Evolutionary conservation across 2,113 vertebrate species (phyloP), one percentile per base, ranked within the genome.

Genomic region (Lepisosteus oculatus): DNA sequence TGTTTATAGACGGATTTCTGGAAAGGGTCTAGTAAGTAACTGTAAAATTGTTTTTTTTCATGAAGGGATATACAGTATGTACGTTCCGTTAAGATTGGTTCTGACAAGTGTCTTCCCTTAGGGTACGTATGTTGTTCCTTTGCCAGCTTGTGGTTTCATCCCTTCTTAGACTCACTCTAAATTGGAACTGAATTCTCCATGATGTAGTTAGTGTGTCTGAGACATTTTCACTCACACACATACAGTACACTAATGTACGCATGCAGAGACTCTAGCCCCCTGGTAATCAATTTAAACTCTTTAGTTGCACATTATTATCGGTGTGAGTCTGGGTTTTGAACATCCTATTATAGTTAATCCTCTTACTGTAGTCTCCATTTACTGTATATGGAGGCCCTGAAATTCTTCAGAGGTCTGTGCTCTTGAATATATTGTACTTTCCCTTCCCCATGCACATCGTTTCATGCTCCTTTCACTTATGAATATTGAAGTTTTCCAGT

Each of bases 281-380:
- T 54, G 45, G 45, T 67, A 51, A 67, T 67, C 65, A 67, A 15
- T 44, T 67, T 67, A 67, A 47, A 67, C 13, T 67, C 65, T 41
- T 67, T 15, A 54, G 65, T 67, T 67, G 47, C 44, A 15, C 65
- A 54, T 65, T 65, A 65, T 44, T 65, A 44, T 65, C 5, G 42
- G 11, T 67, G 43, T 43, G 47, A 8, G 45, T 67, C 65, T 67
- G 65, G 13, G 45, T 67, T 67, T 54, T 51, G 65, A 67, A 67
- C 12, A 67, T 67, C 44, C 65, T 67, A 15, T 51, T 67, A 67
- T 47, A 45, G 65, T n/a, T 67, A 67, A 67, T 67, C 65, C 65
- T 67, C 65, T 67, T 47, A 51, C 44, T 47, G 43, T 6, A 44
- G 11, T 14, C 12, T 65, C 42, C 14, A 51, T 51, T 59, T 13